A percentile compares a stretch with the other conserved stretches of the same genome.
Evolutionary conservation across 2,113 vertebrate genomes (phyloP).

Genomic region (Miniopterus natalensis): DNA sequence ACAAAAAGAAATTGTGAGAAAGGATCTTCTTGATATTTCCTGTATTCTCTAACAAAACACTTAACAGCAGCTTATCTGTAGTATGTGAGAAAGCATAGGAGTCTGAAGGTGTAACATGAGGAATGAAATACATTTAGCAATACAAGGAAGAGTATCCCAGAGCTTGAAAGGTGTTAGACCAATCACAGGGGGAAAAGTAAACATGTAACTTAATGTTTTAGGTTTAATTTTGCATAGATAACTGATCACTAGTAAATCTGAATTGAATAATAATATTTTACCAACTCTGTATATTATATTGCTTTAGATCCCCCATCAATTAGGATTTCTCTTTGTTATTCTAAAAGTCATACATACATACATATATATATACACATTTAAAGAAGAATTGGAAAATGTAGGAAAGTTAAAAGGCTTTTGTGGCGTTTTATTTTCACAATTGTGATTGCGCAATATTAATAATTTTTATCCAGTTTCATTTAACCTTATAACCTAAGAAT

Average conservation of each 20-base stretch:
- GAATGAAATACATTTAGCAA: slow-evolving; percentile 11
- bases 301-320: neutral
- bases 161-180: slow-evolving; percentile 13
- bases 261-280: slow-evolving; percentile 35
- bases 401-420: slow-evolving; percentile 8
- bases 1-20: neutral
- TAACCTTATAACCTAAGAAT: slow-evolving; percentile 54
- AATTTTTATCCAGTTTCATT: slow-evolving; percentile 44
- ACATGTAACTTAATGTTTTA: neutral
- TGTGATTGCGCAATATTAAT: slow-evolving; percentile 42
- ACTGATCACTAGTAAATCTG: slow-evolving; percentile 8
- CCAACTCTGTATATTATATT: neutral
- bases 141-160: neutral
- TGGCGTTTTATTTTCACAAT: neutral
- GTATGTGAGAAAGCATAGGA: neutral
- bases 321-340: neutral
- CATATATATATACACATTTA: neutral
- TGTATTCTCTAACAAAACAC: neutral
- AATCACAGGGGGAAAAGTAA: neutral
- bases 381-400: slow-evolving; percentile 5
- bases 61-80: neutral
- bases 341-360: neutral
- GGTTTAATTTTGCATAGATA: slow-evolving; percentile 47
- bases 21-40: neutral
- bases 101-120: neutral